phyloP scores from a whole-genome alignment of 2,113 vertebrate species.

The Zapornia atra region DNA sequence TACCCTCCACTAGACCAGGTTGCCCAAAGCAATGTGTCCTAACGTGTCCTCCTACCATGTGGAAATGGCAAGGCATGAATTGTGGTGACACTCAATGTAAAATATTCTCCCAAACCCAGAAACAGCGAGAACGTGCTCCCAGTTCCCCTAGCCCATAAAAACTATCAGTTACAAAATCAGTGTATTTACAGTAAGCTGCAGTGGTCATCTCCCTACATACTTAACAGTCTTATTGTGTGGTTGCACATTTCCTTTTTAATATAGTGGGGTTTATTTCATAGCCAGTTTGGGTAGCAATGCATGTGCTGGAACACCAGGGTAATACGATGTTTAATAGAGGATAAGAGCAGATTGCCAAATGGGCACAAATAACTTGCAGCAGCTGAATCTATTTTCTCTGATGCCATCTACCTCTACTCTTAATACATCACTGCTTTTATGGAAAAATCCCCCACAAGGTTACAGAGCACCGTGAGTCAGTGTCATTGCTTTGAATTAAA shows the following conservation, averaged over 20 bases:
- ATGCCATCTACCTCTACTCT: background rate
- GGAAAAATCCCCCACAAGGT: background rate
- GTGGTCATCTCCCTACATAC: background rate
- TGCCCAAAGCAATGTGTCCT: background rate
- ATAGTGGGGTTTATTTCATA: background rate
- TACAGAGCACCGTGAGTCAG: background rate
- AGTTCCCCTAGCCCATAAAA: background rate
- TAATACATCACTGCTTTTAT: background rate
- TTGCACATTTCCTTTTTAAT: background rate
- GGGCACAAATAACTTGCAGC: background rate
- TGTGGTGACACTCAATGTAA: background rate
- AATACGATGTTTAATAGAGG: background rate
- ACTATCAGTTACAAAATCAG: background rate
- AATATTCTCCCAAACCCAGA: background rate
- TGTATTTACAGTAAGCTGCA: background rate
- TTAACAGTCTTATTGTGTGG: background rate
- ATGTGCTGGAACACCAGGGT: background rate
- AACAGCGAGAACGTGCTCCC: background rate
- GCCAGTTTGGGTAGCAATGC: background rate
- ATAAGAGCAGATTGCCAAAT: background rate
- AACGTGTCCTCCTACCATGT: background rate
- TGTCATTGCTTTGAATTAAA: rapidly evolving
- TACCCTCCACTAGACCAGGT: too few species aligned
- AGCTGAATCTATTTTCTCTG: background rate
- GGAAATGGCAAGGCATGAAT: background rate